Base-by-base conservation (phyloP, 2,113 vertebrate genomes). In the Chionomys nivalis region DNA sequence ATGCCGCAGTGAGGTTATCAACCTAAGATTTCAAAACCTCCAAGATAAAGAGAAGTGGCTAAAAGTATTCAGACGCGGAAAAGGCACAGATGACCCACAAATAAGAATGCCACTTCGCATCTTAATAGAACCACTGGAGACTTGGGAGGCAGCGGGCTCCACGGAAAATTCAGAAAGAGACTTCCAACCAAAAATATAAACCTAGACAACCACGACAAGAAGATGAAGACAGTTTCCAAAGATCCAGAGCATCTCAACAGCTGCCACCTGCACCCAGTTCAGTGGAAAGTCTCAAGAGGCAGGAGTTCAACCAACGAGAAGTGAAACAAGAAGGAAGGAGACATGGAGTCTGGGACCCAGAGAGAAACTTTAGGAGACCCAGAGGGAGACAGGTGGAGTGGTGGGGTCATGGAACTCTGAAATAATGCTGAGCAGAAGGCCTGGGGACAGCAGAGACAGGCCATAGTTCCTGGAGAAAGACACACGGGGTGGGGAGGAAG, bases 131-230 rank as follows among this genome's bases (percentile, higher is more conserved):
- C 49, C 61, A 63, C 31, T 77, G 14, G 11, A 89, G n/a, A 21
- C 12, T 7, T 17, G 3, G 14, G 55, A 77, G 28, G 65, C 49
- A 76, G 36, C 19, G 36, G 39, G 21, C 55, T 78, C 85, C 58
- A 36, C n/a, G 3, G 24, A 87, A 90, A 83, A 94, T 90, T 58
- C 75, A 72, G 17, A 68, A 88, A 95, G 89, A 68, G 52, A 9
- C 44, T 75, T 95, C 44, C 65, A 79, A 92, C 42, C 19, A 87
- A 94, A 52, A 94, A 87, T 26, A 36, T 49, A 73, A 42, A 94
- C 42, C 14, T 23, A 86, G 7, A 76, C 36, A 68, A 86, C 33
- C 44, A 23, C 68, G 26, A 78, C 0, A 87, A 42, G 28, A 90
- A 92, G 78, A 90, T 9, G 73, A 39, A 82, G 39, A 6, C 24